Percentiles rank a stretch among this genome's conserved stretches.
Evolutionary conservation across 1,140 invertebrate species (phyloP).

Genomic region (Apis mellifera): DNA sequence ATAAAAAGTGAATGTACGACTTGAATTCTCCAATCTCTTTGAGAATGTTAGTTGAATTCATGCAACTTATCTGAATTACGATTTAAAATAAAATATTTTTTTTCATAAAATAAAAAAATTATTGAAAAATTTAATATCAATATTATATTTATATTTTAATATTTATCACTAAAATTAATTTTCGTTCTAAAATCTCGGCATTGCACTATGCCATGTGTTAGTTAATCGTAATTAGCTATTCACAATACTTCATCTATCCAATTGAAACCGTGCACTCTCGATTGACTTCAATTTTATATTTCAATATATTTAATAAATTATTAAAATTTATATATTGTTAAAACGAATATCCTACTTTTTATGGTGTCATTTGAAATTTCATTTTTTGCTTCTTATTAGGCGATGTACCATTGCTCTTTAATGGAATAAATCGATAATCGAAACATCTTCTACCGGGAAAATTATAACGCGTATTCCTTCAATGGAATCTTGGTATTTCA

Average conservation of each 20-base stretch:
- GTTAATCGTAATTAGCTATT: constrained; percentile 61
- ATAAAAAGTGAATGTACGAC: constrained; percentile 47
- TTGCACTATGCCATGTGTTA: constrained; percentile 17
- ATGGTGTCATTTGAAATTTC: background rate
- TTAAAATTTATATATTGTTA: background rate
- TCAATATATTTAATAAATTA: background rate
- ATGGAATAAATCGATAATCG: constrained; percentile 47
- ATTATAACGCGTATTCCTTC: constrained; percentile 26
- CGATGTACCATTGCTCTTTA: background rate
- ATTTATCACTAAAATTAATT: background rate
- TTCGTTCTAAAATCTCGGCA: constrained; percentile 1
- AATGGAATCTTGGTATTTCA: constrained; percentile 50
- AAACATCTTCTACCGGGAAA: constrained; percentile 5
- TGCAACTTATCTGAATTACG: background rate
- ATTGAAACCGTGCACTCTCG: constrained; percentile 60
- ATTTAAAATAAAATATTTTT: background rate
- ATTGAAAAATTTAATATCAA: background rate
- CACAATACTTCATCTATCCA: constrained; percentile 61
- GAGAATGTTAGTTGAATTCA: background rate
- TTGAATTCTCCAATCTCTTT: background rate
- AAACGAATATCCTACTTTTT: too few species aligned
- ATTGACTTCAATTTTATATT: constrained; percentile 39
- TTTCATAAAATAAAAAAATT: background rate
- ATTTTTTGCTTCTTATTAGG: background rate
- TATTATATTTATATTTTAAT: background rate